Conservation (phyloP, 2,113 vertebrate genomes). For the Tragelaphus buxtoni region DNA sequence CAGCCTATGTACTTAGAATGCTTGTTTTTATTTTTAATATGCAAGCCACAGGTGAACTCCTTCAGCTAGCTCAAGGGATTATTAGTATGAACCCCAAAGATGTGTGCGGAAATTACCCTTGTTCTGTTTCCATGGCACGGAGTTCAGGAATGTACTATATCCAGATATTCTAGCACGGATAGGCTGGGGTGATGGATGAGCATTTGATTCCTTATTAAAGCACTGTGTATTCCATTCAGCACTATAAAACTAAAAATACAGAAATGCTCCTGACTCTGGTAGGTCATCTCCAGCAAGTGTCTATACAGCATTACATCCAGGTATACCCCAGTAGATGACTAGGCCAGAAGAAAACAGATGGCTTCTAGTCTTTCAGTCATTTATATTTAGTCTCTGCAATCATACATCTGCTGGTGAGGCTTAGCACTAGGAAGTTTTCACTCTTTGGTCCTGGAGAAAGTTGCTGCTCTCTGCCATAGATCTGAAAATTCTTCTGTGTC, state of each 20-base stretch:
- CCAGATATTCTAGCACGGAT: background rate
- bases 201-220: background rate
- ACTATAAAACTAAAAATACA: background rate
- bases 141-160: background rate
- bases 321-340: background rate
- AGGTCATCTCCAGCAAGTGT: background rate
- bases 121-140: background rate
- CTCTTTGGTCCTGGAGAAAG: background rate
- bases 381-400: background rate
- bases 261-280: background rate
- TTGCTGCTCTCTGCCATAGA: background rate
- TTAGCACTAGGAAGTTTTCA: background rate
- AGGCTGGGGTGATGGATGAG: background rate
- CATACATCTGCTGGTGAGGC: background rate
- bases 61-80: background rate
- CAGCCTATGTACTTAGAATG: background rate
- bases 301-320: background rate
- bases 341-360: background rate
- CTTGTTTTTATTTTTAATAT: background rate
- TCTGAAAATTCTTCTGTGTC: background rate
- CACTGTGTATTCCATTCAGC: background rate
- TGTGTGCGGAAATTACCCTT: background rate
- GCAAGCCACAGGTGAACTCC: background rate
- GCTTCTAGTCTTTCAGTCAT: background rate
- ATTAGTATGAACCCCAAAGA: background rate